Evolutionary conservation across 2,113 vertebrate species (phyloP).

Genomic region (Myotis lucifugus): DNA sequence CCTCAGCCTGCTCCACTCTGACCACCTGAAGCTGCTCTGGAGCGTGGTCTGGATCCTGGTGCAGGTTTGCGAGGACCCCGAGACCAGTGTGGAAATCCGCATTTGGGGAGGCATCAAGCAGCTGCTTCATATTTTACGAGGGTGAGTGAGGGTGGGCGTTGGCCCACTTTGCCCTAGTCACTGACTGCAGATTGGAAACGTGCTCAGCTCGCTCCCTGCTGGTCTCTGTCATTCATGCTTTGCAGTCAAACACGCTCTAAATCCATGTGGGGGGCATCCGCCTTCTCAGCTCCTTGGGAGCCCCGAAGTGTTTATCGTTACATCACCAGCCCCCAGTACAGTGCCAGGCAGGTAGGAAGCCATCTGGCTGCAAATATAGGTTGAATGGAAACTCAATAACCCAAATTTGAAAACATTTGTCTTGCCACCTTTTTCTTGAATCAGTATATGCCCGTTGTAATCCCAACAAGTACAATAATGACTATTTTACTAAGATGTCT

Average conservation of each 20-base stretch:
- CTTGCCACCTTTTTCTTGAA: background rate
- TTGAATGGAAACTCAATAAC: background rate
- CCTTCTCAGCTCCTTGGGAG: background rate
- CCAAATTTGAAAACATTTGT: background rate
- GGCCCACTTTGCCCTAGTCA: background rate
- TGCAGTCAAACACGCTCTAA: background rate
- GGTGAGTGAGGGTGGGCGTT: slow-evolving; percentile 77
- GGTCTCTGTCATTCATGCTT: background rate
- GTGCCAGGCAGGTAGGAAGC: background rate
- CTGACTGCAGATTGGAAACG: accelerated
- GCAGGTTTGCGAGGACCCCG: slow-evolving; percentile 92
- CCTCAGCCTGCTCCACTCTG: slow-evolving; percentile 90
- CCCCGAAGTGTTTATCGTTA: background rate
- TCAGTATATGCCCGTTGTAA: background rate
- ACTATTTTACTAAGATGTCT: background rate
- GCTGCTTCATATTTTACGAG: slow-evolving; percentile 90
- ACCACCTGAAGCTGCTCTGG: slow-evolving; percentile 92
- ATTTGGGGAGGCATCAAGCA: slow-evolving; percentile 94
- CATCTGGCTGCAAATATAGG: background rate
- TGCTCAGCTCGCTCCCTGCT: background rate
- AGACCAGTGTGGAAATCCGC: slow-evolving; percentile 89
- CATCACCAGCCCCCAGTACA: background rate
- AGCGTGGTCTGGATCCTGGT: slow-evolving; percentile 93
- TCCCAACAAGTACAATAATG: background rate
- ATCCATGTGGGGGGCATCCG: background rate